Evolutionary conservation across 2,797 vertebrate species (phyloP), one percentile per base, ranked within the genome.

Genomic region (Xerus rutilus): DNA sequence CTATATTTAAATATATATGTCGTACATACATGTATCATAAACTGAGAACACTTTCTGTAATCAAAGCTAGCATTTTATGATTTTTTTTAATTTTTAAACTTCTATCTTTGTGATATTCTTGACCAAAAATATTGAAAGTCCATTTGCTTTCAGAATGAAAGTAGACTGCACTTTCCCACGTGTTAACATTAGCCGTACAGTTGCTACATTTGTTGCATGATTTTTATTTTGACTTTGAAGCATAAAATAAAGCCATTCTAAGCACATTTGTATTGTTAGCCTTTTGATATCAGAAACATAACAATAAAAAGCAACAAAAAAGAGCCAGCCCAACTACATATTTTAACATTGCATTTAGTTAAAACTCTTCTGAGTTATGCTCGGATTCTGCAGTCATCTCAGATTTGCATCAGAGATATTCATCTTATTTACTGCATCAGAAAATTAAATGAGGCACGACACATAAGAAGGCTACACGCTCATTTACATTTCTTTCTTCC

Each of bases 221-320:
- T 76, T 86, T 97, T 94, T 74, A 43, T 86, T 91, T 95, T 93
- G 87, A 76, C 72, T 95, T 96, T 62, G 47, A 92, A 72, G 35
- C 76, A 21, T 35, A 91, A 94, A 94, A 79, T 76, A 65, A 77
- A 88, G 72, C 69, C 23, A 52, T 49, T 39, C 39, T 54, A 47
- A 76, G 47, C 43, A 43, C 45, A 82, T 85, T 86, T 82, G 76
- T 76, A 94, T 79, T 74, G 32, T 93, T 86, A 91, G 45, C 43
- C 47, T 85, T 94, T 96, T 79, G 74, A 72, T 95, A 74, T 7
- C 81, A 93, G 90, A 95, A 79, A 69, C 45, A 64, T 73, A 94
- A 69, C 23, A 73, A 67, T 59, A 76, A 52, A 62, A 81, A 39
- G 47, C 35, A 73, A 15, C n/a, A 49, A 91, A 85, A 85, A 74